Base-by-base conservation (phyloP, 1,140 invertebrate species). In the Eufriesea mexicana region DNA sequence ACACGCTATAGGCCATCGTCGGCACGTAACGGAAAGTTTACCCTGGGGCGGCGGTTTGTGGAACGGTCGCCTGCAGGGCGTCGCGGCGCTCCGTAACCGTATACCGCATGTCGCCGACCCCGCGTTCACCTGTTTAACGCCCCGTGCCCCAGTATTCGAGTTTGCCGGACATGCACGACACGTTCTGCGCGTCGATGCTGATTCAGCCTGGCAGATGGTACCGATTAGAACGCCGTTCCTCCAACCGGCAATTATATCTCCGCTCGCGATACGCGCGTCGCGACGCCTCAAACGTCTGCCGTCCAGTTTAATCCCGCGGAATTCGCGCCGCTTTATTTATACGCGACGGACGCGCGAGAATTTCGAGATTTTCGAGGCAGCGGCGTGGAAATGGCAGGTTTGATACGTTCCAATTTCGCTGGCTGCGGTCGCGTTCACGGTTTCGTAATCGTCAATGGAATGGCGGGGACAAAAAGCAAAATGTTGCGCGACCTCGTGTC, bases 111-210 rank as follows among this genome's bases (percentile, higher is more conserved):
- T 88, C 87, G 79, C 64, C 59, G 79, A 89, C 86, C 84, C 84
- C 77, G 71, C 35, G 64, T 59, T 61, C 77, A 45, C 81, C 54
- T 72, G 81, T 70, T 83, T 83, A 68, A 78, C 49, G 49, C 64
- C 55, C 81, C n/a, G 70, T 88, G 86, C 59, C 84, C 84, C 64
- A 86, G 68, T 86, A 83, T 72, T 87, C 84, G 79, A 85, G 66
- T 82, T 81, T 59, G 61, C 55, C 78, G 84, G 70, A 83, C 79
- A 76, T 77, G 84, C 84, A 83, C 59, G 73, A 64, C 55, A 64
- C 61, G 51, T 47, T 74, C 51, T 45, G 54, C 64, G 75, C 80
- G 57, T 85, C 79, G 75, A 79, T 49, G 70, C 55, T 74, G 84
- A 79, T 64, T 68, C 77, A 51, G 42, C 7, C 59, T 8, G 14